Percentiles rank a stretch among this genome's conserved stretches.
These are phyloP conservation scores for Melanotus villosus DNA, from an alignment of 2,888 invertebrate genomes.

Conservation along the genomic window DNA sequence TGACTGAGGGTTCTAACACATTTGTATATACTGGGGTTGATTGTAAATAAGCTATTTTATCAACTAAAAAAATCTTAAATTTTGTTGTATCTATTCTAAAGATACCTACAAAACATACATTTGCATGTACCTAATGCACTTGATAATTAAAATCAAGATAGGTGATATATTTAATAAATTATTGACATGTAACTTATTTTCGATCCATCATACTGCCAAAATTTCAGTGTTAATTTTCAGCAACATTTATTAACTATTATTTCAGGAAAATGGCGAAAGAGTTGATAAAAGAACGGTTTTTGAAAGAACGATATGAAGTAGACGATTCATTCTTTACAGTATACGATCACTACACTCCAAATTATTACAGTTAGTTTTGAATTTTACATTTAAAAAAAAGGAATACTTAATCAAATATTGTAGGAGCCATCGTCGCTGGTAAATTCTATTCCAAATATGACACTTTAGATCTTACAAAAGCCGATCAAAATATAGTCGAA, in stretches of 20 bases:
- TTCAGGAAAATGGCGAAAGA: neutral
- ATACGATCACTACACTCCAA: slow-evolving; percentile 59
- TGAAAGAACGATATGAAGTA: slow-evolving; percentile 58
- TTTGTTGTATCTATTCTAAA: too few species aligned
- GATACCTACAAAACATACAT: too few species aligned
- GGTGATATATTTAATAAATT: too few species aligned
- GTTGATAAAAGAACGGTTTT: slow-evolving; percentile 49
- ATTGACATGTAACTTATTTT: neutral
- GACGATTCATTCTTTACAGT: slow-evolving; percentile 57
- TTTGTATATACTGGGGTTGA: too few species aligned
- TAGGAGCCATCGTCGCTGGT: slow-evolving; percentile 59
- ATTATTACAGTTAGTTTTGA: slow-evolving; percentile 56
- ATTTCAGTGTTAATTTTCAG: neutral
- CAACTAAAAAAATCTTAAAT: too few species aligned
- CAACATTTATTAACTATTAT: neutral
- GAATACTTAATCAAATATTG: neutral
- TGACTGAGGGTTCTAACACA: too few species aligned
- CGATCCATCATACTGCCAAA: neutral
- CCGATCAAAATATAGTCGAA: slow-evolving; percentile 56
- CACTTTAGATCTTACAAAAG: slow-evolving; percentile 51
- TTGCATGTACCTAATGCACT: too few species aligned
- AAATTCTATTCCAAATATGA: slow-evolving; percentile 65
- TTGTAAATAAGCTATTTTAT: too few species aligned
- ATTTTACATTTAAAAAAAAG: neutral
- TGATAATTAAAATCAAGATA: too few species aligned